phyloP scores from a whole-genome alignment of 2,797 vertebrate genomes.

The Spheniscus humboldti region DNA sequence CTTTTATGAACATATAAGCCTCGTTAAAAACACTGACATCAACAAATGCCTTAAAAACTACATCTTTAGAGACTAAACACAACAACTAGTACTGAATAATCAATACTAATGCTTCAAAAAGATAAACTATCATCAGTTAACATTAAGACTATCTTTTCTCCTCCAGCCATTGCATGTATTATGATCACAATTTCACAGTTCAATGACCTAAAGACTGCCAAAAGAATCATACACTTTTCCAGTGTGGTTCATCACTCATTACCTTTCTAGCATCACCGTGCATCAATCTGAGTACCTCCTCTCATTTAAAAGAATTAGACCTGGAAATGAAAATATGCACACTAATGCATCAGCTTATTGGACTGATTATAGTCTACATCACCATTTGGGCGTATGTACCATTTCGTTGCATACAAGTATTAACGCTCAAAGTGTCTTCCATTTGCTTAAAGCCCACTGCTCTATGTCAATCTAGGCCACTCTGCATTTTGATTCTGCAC shows the following conservation, averaged over 20 bases:
- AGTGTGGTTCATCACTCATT: neutral
- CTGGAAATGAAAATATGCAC: neutral
- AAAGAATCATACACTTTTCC: neutral
- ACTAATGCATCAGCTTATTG: neutral
- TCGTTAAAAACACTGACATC: neutral
- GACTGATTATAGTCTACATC: neutral
- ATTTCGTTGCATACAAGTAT: neutral
- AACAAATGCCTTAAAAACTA: neutral
- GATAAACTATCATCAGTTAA: neutral
- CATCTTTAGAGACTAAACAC: neutral
- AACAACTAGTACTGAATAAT: neutral
- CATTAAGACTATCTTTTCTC: neutral
- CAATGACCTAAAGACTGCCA: neutral
- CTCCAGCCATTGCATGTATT: neutral
- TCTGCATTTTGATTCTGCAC: neutral
- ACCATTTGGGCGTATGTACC: neutral
- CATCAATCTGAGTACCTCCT: neutral
- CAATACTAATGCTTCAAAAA: neutral
- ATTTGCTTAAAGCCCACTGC: neutral
- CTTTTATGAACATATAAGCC: neutral
- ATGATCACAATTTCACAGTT: neutral
- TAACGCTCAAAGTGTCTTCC: neutral
- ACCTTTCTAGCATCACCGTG: neutral
- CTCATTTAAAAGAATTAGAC: neutral
- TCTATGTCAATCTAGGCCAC: neutral